Conservation (phyloP, 2,797 vertebrate species). For the Notolepis coatsorum region DNA sequence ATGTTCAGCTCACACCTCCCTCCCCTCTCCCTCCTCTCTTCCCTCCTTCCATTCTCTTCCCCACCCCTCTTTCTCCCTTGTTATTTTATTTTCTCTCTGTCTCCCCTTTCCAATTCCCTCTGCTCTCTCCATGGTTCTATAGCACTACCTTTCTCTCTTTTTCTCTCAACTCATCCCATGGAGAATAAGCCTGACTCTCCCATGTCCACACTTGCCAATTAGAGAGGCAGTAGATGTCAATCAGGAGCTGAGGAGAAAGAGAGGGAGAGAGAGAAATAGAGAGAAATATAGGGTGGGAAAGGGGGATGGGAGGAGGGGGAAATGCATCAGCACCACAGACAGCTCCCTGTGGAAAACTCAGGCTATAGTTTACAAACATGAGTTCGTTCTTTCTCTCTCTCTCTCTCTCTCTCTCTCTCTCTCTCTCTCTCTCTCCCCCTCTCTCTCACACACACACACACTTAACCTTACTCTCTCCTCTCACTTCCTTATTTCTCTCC, state of each 20-base stretch:
- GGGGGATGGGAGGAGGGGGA: neutral
- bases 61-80: conserved; percentile 1
- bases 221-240: conserved; percentile 74
- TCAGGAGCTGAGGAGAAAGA: conserved; percentile 57
- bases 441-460: too few relatives aligned
- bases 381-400: conserved; percentile 22
- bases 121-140: neutral
- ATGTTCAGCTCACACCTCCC: conserved; percentile 65
- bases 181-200: conserved; percentile 68
- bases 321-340: conserved; percentile 71
- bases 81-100: too few relatives aligned
- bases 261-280: conserved; percentile 1
- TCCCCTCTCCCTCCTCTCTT: conserved; percentile 36
- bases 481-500: conserved; percentile 6
- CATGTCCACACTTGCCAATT: conserved; percentile 73
- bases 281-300: neutral
- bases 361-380: conserved; percentile 56
- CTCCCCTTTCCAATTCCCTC: conserved; percentile 13
- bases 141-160: conserved; percentile 10
- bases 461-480: conserved; percentile 22
- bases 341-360: conserved; percentile 57
- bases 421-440: conserved; percentile 24
- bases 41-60: conserved; percentile 27
- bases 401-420: conserved; percentile 4
- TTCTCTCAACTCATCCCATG: conserved; percentile 53